Percentiles rank a stretch among this genome's conserved stretches.
Evolutionary conservation across 2,797 vertebrate genomes (phyloP).

Genomic region (Enoplosus armatus): DNA sequence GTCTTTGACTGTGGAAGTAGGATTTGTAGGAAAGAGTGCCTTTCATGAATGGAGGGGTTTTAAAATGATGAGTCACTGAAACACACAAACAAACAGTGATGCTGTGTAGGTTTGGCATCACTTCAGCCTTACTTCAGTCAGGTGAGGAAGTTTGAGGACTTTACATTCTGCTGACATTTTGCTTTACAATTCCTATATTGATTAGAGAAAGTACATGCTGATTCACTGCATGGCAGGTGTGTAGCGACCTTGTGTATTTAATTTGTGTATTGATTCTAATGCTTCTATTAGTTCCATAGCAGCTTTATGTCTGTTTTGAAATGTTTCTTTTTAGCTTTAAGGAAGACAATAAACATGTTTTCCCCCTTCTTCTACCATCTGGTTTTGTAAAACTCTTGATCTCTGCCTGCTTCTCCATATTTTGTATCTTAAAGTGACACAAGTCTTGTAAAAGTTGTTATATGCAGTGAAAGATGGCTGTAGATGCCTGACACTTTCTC

Average conservation of each 20-base stretch:
- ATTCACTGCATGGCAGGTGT: background rate
- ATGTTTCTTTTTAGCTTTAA: conserved; percentile 5
- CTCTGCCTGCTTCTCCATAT: background rate
- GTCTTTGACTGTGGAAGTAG: conserved; percentile 13
- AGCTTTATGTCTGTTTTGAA: conserved; percentile 3
- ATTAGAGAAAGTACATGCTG: background rate
- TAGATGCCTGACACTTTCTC: background rate
- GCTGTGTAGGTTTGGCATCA: conserved; percentile 15
- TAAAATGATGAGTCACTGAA: conserved; percentile 29
- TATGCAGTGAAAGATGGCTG: background rate
- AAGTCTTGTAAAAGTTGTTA: conserved; percentile 5
- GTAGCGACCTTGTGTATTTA: no score
- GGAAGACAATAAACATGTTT: background rate
- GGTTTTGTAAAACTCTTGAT: conserved; percentile 10
- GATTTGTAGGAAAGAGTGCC: background rate
- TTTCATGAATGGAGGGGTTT: conserved; percentile 39
- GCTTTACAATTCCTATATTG: background rate
- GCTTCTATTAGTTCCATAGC: background rate
- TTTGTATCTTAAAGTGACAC: background rate
- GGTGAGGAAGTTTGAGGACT: background rate
- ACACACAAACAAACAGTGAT: conserved; percentile 7
- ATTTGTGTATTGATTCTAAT: background rate
- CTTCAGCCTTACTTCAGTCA: background rate
- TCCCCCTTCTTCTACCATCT: background rate
- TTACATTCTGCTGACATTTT: background rate